Conservation (phyloP, 2,113 vertebrate species). For the Anthoscopus minutus region DNA sequence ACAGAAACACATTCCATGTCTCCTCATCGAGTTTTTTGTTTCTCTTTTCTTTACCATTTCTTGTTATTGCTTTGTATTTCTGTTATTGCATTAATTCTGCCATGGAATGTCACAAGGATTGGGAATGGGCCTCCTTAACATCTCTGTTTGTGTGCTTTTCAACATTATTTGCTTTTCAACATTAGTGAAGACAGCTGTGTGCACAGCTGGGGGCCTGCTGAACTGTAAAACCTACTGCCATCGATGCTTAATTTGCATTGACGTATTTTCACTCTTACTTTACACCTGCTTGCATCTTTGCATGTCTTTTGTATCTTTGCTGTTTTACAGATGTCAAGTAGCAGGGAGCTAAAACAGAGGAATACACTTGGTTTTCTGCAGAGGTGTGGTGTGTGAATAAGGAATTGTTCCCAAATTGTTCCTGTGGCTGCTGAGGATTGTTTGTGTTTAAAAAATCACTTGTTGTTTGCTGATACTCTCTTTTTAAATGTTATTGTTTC, state of each 20-base stretch:
- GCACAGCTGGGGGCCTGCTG: background rate
- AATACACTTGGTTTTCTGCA: background rate
- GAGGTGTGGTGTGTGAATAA: background rate
- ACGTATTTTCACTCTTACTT: background rate
- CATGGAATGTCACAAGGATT: background rate
- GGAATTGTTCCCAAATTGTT: background rate
- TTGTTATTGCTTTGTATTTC: background rate
- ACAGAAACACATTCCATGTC: background rate
- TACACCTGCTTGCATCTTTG: background rate
- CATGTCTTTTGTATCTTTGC: background rate
- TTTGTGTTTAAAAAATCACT: background rate
- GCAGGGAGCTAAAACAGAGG: background rate
- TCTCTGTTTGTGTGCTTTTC: background rate
- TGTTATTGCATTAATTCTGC: background rate
- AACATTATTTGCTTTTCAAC: background rate
- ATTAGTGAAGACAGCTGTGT: background rate
- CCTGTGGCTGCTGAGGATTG: background rate
- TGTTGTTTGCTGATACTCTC: background rate
- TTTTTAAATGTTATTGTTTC: background rate
- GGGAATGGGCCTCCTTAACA: background rate
- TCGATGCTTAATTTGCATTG: background rate
- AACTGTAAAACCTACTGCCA: background rate
- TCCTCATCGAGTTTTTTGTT: rapidly evolving
- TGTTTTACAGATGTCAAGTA: background rate
- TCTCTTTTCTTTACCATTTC: background rate